Evolutionary conservation across 2,113 vertebrate species (phyloP), one percentile per base, ranked within the genome.

Genomic region (Myotis brandtii): DNA sequence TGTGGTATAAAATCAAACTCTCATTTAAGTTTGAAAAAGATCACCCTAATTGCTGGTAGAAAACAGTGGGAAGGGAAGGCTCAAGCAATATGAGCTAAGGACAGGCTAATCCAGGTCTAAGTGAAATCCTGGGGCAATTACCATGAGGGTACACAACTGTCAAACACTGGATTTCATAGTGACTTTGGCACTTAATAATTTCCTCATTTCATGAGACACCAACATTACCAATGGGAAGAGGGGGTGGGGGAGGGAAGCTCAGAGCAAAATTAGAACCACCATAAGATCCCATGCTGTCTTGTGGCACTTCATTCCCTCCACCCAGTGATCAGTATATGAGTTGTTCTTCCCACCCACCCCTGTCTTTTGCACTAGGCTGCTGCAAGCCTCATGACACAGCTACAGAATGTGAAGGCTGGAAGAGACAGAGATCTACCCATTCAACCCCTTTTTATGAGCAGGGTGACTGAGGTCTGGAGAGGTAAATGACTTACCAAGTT

Each of bases 121-220:
- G 48, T 67, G 34, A 89, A 80, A 88, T 34, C 46, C 12, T 14
- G 91, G 75, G 21, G 75, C 66, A 88, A 56, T 73, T 80, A 67
- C 69, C 59, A 73, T 7, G 32, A 89, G 23, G 64, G 86, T 25
- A 83, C 25, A 56, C 21, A 37, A 73, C 23, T 52, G 66, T 59
- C 52, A 87, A 91, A 88, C 23, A 84, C 20, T n/a, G 59, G 46
- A 56, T 72, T 94, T 94, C 82, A 87, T 0, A 77, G 37, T 70
- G 56, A 80, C 27, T 30, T 32, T 52, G 34, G 76, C 46, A 88
- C 32, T 48, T 32, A 25, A 20, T 2, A 59, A 86, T 50, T 93
- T 77, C 40, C 48, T 83, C 76, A 75, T 86, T 96, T 88, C 73
- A 50, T 62, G 46, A 77, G 18, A 73, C n/a, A 83, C 25, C 70